Percentiles rank a stretch among this genome's conserved stretches.
Evolutionary conservation across 2,888 invertebrate genomes (phyloP).

Genomic region (Syrphus vitripennis): DNA sequence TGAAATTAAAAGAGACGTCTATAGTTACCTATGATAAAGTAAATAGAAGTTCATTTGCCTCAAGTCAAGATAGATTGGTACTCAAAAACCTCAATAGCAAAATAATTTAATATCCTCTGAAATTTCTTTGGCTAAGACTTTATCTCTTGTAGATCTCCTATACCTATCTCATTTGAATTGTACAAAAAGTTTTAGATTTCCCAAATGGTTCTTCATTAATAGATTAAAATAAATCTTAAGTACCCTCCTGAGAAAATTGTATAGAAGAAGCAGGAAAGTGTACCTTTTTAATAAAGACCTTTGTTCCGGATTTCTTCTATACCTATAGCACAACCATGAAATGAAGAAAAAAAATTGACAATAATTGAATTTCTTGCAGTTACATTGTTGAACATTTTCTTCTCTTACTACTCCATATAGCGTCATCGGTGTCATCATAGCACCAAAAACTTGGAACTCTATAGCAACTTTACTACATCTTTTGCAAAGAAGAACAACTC

Average conservation of each 20-base stretch:
- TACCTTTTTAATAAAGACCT: background rate
- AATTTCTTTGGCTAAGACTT: background rate
- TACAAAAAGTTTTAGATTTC: constrained; percentile 17
- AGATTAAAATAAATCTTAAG: constrained; percentile 54
- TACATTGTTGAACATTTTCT: constrained; percentile 45
- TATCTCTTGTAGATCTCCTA: no score
- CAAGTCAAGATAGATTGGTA: background rate
- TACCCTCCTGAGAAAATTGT: constrained; percentile 12
- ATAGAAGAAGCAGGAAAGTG: background rate
- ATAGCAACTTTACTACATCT: constrained; percentile 22
- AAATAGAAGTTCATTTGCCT: background rate
- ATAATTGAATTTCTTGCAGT: constrained; percentile 65
- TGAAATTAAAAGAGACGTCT: background rate
- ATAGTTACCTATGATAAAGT: background rate
- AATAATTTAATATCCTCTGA: constrained; percentile 19
- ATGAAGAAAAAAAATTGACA: constrained; percentile 25
- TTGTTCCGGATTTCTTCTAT: background rate
- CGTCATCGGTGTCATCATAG: constrained; percentile 17
- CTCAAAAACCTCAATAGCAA: background rate
- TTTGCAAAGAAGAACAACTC: constrained; percentile 2
- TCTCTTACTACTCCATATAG: background rate
- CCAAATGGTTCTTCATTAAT: constrained; percentile 45
- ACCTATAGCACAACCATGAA: background rate
- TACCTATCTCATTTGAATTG: background rate
- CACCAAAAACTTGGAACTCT: constrained; percentile 11